phyloP scores from a whole-genome alignment of 2,797 vertebrate genomes.

The Danio aesculapii region DNA sequence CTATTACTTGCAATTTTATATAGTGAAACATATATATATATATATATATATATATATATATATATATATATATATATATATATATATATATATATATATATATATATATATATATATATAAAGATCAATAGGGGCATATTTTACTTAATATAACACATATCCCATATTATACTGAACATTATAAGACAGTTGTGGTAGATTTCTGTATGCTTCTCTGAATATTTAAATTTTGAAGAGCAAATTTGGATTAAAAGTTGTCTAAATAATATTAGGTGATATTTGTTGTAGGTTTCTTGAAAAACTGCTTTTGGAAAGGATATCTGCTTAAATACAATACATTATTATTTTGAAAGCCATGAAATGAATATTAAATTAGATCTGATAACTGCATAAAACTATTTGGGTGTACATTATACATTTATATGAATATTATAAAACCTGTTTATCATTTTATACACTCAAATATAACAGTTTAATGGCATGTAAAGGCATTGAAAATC shows the following conservation, averaged over 20 bases:
- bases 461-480: no score
- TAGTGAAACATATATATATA: not conserved
- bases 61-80: not conserved
- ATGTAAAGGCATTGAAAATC: no score
- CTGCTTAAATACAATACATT: no score
- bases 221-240: constrained; percentile 54
- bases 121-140: not conserved
- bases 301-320: no score
- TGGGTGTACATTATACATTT: no score
- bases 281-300: not conserved
- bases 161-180: no score
- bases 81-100: not conserved
- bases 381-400: no score
- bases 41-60: not conserved
- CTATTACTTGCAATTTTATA: not conserved
- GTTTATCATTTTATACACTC: no score
- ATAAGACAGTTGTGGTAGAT: constrained; percentile 88
- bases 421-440: no score
- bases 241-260: not conserved
- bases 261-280: not conserved
- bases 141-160: no score
- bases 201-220: constrained; percentile 86
- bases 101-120: not conserved
- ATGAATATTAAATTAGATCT: no score
- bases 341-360: no score